Evolutionary conservation across 2,888 invertebrate species (phyloP), one percentile per base, ranked within the genome.

Genomic region (Patella pellucida): DNA sequence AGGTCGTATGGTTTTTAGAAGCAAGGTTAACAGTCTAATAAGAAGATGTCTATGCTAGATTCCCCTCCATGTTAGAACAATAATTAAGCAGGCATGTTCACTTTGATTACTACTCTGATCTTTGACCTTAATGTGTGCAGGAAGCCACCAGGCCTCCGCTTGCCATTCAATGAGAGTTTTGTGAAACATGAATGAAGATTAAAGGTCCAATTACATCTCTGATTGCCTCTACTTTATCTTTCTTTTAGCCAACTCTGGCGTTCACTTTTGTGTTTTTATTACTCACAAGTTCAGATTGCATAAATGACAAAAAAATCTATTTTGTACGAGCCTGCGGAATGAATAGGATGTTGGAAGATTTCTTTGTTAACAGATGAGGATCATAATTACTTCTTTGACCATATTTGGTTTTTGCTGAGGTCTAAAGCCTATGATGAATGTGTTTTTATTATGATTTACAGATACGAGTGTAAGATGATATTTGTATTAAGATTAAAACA

Each of bases 21-120:
- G 19, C 27, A 23, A 73, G 81, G 79, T 81, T 81, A 81, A 81
- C 79, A 76, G 76, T 72, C 76, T 79, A 78, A 79, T 78, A 77
- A 71, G 79, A 72, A 73, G 52, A 73, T 76, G 81, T 78, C 79
- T 72, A 50, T 73, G 73, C 31, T 62, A 23, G 62, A 41, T 67
- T 16, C n/a, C 16, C 56, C 54, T 68, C 70, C 19, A 69, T 76
- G 75, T 78, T 69, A 74, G 41, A 72, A 11, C 72, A 3, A 71
- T 76, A 76, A 78, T 79, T 80, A 80, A 77, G 73, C 76, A 72
- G 75, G 76, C 78, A 77, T 76, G 77, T 72, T 75, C 70, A 41
- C 31, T 56, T 51, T 52, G 74, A 74, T 77, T 72, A 71, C 67
- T 72, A 16, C 19, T 56, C 41, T 68, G 73, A 68, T 73, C 73